These are phyloP conservation scores for Perithous albicinctus DNA, from an alignment of 2,888 invertebrate genomes.

Conservation along the genomic window DNA sequence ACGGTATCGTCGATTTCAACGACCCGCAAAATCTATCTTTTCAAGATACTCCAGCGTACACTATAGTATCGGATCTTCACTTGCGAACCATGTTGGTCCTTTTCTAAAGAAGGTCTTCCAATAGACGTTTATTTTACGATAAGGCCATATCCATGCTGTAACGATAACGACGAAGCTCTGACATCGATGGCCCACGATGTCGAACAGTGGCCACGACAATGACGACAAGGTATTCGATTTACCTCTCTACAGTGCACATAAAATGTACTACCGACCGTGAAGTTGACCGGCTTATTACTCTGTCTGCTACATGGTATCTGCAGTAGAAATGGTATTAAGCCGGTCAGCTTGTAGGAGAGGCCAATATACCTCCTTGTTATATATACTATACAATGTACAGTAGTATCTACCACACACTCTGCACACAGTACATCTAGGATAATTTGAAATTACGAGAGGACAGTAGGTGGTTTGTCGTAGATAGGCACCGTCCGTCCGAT, in stretches of 20 bases:
- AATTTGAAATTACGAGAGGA: constrained; percentile 42
- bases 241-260: constrained; percentile 4
- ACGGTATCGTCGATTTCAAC: background rate
- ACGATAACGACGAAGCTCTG: constrained; percentile 29
- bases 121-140: constrained; percentile 39
- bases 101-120: background rate
- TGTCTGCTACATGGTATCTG: background rate
- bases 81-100: background rate
- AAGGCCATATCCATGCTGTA: constrained; percentile 15
- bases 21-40: background rate
- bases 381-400: background rate
- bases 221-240: background rate
- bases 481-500: constrained; percentile 12
- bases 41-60: background rate
- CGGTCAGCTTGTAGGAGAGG: constrained; percentile 1
- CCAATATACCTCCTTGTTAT: constrained; percentile 1
- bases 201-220: background rate
- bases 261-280: background rate
- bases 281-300: constrained; percentile 12
- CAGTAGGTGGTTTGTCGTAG: constrained; percentile 30
- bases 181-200: constrained; percentile 33
- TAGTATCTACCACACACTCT: constrained; percentile 15
- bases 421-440: constrained; percentile 5
- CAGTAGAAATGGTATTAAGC: background rate
- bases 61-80: background rate